Conservation (phyloP, 2,888 invertebrate genomes). For the Scelioninae gen. 1 region DNA sequence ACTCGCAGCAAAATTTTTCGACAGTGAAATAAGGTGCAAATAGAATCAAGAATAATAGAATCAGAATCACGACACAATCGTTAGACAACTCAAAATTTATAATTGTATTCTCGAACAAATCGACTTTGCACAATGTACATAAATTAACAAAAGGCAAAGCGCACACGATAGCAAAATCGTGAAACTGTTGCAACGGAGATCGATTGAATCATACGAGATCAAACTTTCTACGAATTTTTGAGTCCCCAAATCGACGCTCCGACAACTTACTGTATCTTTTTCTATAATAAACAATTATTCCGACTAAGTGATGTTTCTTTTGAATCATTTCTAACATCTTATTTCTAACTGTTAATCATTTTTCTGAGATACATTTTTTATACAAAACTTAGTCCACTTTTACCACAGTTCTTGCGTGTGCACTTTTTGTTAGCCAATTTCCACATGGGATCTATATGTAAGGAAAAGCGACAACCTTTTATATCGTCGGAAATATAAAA, state of each 20-base stretch:
- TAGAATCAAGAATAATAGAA: not conserved
- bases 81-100: conserved; percentile 72
- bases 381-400: too few species aligned
- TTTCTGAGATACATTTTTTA: too few species aligned
- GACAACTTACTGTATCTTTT: not conserved
- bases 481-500: too few species aligned
- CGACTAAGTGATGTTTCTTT: too few species aligned
- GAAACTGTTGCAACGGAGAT: conserved; percentile 33
- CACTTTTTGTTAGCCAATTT: too few species aligned
- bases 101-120: conserved; percentile 75
- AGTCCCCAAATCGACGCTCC: not conserved
- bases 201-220: conserved; percentile 15
- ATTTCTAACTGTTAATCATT: too few species aligned
- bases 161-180: conserved; percentile 9
- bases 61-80: not conserved
- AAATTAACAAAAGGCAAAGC: conserved; percentile 40
- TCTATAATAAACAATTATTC: not conserved
- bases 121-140: conserved; percentile 59
- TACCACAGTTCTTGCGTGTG: too few species aligned
- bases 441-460: too few species aligned
- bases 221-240: conserved; percentile 22
- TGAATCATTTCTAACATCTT: too few species aligned
- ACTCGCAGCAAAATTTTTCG: conserved; percentile 91
- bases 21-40: conserved; percentile 88
- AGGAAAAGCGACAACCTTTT: too few species aligned